A percentile compares a stretch with the other conserved stretches of the same genome.
phyloP scores from a whole-genome alignment of 2,797 vertebrate species.

The Petrocephalus schoutedeni region DNA sequence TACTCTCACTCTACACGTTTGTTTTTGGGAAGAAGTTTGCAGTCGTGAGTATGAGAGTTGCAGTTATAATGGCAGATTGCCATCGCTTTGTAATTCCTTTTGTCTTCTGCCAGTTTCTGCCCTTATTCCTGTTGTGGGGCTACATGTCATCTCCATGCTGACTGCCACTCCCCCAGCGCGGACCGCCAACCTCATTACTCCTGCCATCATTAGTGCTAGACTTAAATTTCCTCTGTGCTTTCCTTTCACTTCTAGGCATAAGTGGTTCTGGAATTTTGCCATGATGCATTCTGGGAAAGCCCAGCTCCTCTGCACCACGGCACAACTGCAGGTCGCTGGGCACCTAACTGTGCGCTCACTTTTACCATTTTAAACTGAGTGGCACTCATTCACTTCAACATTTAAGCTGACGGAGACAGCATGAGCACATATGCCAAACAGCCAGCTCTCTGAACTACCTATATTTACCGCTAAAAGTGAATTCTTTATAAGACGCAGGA shows the following conservation, averaged over 20 bases:
- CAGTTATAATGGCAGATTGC: not conserved
- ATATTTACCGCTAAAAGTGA: conserved; percentile 99
- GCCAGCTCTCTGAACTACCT: conserved; percentile 98
- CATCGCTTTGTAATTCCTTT: not conserved
- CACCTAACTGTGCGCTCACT: not conserved
- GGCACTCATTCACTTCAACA: conserved; percentile 60
- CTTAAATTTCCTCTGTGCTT: not conserved
- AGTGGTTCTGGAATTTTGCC: not conserved
- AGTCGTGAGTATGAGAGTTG: not conserved
- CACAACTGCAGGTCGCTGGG: not conserved
- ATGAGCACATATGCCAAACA: conserved; percentile 85
- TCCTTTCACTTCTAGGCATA: not conserved
- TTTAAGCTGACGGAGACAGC: conserved; percentile 69
- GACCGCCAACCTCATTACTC: not conserved
- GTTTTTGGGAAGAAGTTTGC: not conserved
- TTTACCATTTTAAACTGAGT: conserved; percentile 50
- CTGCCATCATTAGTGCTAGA: not conserved
- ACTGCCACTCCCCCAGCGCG: not conserved
- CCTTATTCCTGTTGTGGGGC: not conserved
- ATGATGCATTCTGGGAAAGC: not conserved
- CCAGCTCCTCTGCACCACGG: not conserved
- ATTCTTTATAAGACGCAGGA: conserved; percentile 96
- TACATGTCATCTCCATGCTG: not conserved
- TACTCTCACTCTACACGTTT: not conserved
- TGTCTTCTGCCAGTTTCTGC: not conserved